Evolutionary conservation across 2,113 vertebrate genomes (phyloP).

Genomic region (Caracal caracal): DNA sequence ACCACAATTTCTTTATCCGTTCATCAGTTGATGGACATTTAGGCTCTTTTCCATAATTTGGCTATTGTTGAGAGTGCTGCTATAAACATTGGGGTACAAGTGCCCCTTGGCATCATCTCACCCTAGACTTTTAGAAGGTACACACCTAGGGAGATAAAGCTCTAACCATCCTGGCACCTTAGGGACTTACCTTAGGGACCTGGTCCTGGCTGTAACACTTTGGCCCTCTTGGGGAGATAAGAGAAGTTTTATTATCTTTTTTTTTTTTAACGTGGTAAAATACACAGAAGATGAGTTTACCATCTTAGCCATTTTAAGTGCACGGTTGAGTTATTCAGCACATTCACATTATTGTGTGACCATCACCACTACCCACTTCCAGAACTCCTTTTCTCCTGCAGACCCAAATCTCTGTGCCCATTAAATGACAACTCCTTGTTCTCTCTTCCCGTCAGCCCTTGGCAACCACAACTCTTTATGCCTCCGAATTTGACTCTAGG

Average conservation of each 20-base stretch:
- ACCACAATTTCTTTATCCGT: too few species aligned
- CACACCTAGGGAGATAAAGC: too few species aligned
- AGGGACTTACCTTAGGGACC: not conserved
- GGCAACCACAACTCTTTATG: not conserved
- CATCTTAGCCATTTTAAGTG: not conserved
- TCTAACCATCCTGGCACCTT: not conserved
- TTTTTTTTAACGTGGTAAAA: not conserved
- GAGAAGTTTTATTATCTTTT: not conserved
- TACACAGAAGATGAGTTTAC: not conserved
- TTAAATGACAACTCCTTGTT: not conserved
- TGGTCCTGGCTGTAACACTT: not conserved
- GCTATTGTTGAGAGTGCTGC: too few species aligned
- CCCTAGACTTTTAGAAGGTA: not conserved
- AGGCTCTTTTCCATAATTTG: too few species aligned
- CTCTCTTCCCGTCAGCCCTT: not conserved
- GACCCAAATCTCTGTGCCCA: not conserved
- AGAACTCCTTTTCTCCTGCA: not conserved
- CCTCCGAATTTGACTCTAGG: not conserved
- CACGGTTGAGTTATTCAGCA: not conserved
- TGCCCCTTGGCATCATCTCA: not conserved
- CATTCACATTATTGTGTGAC: not conserved
- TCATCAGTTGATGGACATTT: too few species aligned
- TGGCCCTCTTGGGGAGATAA: not conserved
- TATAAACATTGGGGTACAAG: too few species aligned
- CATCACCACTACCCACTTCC: not conserved